Conservation (phyloP, 1,140 invertebrate genomes). For the Drosophila ohnishii region DNA sequence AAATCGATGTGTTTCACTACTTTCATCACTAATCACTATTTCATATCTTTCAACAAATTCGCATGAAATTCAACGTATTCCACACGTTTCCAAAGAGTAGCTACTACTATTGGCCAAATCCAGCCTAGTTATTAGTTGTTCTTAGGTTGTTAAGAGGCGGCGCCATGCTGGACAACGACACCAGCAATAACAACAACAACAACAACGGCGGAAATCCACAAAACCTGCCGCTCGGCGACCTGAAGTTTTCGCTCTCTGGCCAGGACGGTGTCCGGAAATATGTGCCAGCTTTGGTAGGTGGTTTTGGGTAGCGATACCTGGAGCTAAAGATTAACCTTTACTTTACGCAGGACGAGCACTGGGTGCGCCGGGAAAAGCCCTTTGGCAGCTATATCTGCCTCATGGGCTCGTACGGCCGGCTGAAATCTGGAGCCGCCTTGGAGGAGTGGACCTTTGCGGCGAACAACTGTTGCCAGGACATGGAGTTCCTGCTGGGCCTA, state of each 20-base stretch:
- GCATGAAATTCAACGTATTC: constrained; percentile 7
- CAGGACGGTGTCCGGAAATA: constrained; percentile 49
- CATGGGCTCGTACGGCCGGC: constrained; percentile 52
- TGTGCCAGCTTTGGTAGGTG: constrained; percentile 58
- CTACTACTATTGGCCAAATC: background rate
- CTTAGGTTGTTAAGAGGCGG: constrained; percentile 8
- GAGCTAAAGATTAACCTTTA: background rate
- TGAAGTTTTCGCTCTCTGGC: constrained; percentile 44
- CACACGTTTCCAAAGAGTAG: background rate
- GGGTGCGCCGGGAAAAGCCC: constrained; percentile 54
- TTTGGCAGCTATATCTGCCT: constrained; percentile 65
- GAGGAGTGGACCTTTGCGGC: constrained; percentile 75
- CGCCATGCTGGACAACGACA: constrained; percentile 51
- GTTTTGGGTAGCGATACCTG: background rate
- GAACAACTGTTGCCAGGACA: constrained; percentile 61
- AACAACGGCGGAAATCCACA: constrained; percentile 28
- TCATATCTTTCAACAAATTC: constrained; percentile 3
- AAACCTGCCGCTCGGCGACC: constrained; percentile 50
- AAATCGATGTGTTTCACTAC: too few relatives aligned
- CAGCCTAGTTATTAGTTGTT: constrained; percentile 1
- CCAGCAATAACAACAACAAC: constrained; percentile 58
- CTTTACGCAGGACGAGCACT: constrained; percentile 49
- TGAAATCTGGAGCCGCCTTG: constrained; percentile 58
- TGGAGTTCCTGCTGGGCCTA: constrained; percentile 63
- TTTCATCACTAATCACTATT: too few relatives aligned